phyloP scores from a whole-genome alignment of 1,140 invertebrate species.

The Brachionus paranguensis region DNA sequence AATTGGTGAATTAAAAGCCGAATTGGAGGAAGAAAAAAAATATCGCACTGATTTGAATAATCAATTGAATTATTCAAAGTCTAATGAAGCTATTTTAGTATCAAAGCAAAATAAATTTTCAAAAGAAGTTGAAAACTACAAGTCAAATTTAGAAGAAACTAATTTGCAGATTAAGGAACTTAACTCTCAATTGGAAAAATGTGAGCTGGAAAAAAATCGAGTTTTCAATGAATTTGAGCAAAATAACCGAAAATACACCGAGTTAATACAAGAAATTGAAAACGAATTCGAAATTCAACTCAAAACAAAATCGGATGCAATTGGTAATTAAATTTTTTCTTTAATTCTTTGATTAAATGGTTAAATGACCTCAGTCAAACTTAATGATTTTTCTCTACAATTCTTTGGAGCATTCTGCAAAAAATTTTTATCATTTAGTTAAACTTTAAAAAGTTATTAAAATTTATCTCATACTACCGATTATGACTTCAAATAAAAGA shows the following conservation, averaged over 20 bases:
- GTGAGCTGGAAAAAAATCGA: background rate
- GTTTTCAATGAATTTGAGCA: background rate
- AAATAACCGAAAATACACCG: background rate
- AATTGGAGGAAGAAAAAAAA: background rate
- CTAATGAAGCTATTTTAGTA: background rate
- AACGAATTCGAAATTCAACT: background rate
- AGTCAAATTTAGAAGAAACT: background rate
- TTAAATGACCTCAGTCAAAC: no score
- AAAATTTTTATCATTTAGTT: no score
- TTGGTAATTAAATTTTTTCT: conserved; percentile 1
- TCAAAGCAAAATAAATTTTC: background rate
- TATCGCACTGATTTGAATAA: background rate
- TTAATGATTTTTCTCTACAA: no score
- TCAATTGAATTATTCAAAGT: background rate
- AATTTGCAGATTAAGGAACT: background rate
- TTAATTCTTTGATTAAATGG: background rate
- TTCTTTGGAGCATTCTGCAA: no score
- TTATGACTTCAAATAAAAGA: no score
- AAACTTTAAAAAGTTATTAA: no score
- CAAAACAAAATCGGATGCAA: background rate
- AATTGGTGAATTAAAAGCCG: background rate
- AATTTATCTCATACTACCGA: no score
- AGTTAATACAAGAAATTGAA: background rate
- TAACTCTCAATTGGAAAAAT: background rate
- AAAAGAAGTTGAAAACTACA: background rate